Percentiles rank a stretch among this genome's conserved stretches.
Conservation (phyloP, 2,888 invertebrate species). For the Nymphalis polychloros region DNA sequence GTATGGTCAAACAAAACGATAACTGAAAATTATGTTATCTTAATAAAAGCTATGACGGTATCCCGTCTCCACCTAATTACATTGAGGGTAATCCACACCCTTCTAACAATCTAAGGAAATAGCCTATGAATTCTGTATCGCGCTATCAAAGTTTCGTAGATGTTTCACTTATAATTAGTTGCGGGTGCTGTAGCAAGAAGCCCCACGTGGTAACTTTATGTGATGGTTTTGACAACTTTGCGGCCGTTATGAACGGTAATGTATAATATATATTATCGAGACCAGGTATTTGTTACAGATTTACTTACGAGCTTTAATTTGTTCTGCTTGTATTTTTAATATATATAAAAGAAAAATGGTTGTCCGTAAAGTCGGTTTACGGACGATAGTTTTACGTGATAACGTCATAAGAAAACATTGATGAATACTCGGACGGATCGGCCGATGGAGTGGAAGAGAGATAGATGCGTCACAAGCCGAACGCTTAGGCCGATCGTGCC, state of each 20-base stretch:
- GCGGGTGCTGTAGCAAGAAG: slow-evolving; percentile 22
- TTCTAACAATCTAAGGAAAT: slow-evolving; percentile 22
- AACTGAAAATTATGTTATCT: slow-evolving; percentile 11
- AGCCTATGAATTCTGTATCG: slow-evolving; percentile 38
- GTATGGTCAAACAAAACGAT: background rate
- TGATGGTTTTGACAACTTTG: slow-evolving; percentile 13
- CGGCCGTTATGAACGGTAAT: background rate
- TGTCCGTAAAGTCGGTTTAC: too few relatives aligned
- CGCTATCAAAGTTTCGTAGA: slow-evolving; percentile 36
- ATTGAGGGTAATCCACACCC: slow-evolving; percentile 22
- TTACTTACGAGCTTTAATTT: background rate
- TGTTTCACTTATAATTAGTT: slow-evolving; percentile 29
- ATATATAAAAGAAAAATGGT: too few relatives aligned
- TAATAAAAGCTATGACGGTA: slow-evolving; percentile 19
- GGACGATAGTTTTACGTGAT: too few relatives aligned
- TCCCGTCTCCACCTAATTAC: slow-evolving; percentile 14
- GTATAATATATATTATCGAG: background rate
- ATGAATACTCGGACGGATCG: too few relatives aligned
- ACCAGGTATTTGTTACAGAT: background rate
- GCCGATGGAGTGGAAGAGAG: too few relatives aligned
- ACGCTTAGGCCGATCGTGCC: too few relatives aligned
- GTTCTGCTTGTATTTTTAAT: background rate
- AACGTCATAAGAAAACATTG: too few relatives aligned
- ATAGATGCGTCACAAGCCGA: too few relatives aligned
- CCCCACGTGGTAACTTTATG: slow-evolving; percentile 23